Base-by-base conservation (phyloP, 2,888 invertebrate genomes). In the Choreutis nemorana region DNA sequence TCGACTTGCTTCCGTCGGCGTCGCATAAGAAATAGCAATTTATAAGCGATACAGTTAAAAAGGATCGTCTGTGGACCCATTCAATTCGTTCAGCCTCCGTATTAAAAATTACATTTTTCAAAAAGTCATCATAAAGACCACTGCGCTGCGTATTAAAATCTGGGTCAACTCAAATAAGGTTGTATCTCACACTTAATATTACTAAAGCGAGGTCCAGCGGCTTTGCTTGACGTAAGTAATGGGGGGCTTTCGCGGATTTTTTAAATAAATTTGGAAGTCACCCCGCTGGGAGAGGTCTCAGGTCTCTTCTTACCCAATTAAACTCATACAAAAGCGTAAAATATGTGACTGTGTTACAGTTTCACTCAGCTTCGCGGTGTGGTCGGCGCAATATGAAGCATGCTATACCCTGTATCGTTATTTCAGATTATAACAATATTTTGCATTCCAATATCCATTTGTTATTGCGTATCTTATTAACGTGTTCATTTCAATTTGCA, bases 61-160 rank as follows among this genome's bases (percentile, higher is more conserved):
- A 52, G 55, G 60, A 59, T 61, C 63, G 57, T 63, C 59, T 52
- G 62, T 51, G 50, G 48, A 53, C 46, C 45, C 59, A 56, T 62
- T 64, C 61, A 54, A 63, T 64, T 61, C 51, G 53, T 42, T 45
- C 41, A 52, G 58, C 53, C 51, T 55, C 55, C 52, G 58, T 71
- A 75, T 77, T 75, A 75, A 77, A 73, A 72, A 65, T 57, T 64
- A 61, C 70, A 75, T 75, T 72, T 77, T 70, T 78, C 78, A 75
- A 71, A 73, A 77, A 72, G 75, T 75, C 73, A 66, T 77, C 73
- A 70, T 75, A 77, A 77, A 77, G 62, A 64, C 56, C 60, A 59
- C 51, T 50, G 58, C 55, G 49, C 50, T 51, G 45, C 49, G 64
- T 57, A 60, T 63, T 62, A 62, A 55, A 63, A 77, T 77, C 65